These are phyloP conservation scores for Avahi laniger DNA, from an alignment of 2,797 vertebrate genomes.

Conservation along the genomic window DNA sequence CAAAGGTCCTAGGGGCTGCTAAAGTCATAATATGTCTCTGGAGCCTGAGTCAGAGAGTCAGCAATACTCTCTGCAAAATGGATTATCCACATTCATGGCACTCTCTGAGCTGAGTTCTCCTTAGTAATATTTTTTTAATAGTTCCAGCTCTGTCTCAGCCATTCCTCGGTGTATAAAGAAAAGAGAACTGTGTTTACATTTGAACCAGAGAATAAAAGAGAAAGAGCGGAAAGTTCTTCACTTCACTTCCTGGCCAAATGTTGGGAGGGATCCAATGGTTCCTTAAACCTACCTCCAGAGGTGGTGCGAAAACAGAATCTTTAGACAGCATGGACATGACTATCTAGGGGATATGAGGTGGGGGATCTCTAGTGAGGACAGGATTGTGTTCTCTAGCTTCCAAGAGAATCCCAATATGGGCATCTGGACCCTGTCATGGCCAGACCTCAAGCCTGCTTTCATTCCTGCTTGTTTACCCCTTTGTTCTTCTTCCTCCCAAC, in stretches of 20 bases:
- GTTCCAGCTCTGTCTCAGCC: neutral
- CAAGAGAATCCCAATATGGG: neutral
- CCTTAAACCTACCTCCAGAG: neutral
- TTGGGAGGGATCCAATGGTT: neutral
- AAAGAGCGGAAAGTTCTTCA: neutral
- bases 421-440: neutral
- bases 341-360: accelerated
- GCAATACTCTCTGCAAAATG: neutral
- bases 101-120: neutral
- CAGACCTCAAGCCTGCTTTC: neutral
- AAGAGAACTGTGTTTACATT: neutral
- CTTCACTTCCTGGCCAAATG: neutral
- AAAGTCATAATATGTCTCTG: neutral
- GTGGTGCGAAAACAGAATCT: neutral
- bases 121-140: neutral
- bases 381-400: neutral
- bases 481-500: neutral
- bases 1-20: neutral
- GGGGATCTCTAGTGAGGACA: neutral
- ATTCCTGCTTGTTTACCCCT: neutral
- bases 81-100: neutral
- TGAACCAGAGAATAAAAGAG: neutral
- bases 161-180: neutral
- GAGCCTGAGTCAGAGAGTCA: neutral
- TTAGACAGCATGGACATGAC: neutral